phyloP scores from a whole-genome alignment of 2,888 invertebrate species.

The Napeogenes sylphis region DNA sequence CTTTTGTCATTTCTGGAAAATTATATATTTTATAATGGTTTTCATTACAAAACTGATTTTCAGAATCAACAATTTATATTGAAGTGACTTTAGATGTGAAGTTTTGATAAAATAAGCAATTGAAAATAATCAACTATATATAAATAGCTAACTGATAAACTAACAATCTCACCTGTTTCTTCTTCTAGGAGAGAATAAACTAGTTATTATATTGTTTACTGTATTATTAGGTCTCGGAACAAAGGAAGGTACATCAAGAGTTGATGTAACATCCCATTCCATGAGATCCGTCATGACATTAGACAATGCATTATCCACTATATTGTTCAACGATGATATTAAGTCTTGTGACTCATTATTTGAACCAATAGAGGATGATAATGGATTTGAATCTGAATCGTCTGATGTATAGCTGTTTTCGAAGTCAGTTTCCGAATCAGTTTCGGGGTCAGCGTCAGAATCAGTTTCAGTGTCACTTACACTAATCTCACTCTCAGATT shows the following conservation, averaged over 20 bases:
- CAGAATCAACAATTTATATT: too few species aligned
- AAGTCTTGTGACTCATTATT: not conserved
- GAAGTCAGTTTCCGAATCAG: constrained; percentile 32
- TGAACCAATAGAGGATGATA: not conserved
- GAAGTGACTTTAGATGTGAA: too few species aligned
- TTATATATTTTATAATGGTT: constrained; percentile 17
- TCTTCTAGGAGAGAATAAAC: not conserved
- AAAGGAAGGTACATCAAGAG: constrained; percentile 10
- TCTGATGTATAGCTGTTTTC: not conserved
- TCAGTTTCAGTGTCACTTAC: constrained; percentile 39
- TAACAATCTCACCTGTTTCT: constrained; percentile 9
- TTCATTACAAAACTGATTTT: not conserved
- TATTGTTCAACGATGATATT: not conserved
- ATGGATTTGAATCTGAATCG: not conserved
- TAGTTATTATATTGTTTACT: not conserved
- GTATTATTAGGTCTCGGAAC: not conserved
- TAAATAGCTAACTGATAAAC: too few species aligned
- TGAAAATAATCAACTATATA: too few species aligned
- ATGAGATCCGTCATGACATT: constrained; percentile 1
- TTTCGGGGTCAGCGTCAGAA: constrained; percentile 30
- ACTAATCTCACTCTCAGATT: constrained; percentile 18
- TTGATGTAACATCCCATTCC: constrained; percentile 14
- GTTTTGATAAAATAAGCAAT: too few species aligned
- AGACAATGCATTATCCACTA: not conserved
- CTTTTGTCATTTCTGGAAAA: constrained; percentile 25